Conservation (phyloP, 1,140 invertebrate genomes). For the Penaeus vannamei region DNA sequence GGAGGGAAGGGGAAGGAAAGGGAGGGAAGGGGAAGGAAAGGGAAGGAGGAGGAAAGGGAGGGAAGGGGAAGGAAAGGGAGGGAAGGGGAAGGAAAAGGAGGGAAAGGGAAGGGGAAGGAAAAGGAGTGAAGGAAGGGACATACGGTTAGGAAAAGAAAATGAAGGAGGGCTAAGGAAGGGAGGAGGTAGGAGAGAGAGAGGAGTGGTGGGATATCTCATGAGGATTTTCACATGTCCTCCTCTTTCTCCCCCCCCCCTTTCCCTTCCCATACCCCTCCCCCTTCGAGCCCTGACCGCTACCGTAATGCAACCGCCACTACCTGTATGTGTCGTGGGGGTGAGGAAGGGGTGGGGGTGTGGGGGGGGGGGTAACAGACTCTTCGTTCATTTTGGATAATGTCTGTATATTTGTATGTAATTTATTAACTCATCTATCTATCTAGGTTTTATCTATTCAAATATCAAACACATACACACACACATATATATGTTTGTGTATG, state of each 20-base stretch:
- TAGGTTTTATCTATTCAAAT: background rate
- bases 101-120: background rate
- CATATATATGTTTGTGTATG: background rate
- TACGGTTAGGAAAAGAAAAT: background rate
- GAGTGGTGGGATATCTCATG: too few species aligned
- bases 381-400: too few species aligned
- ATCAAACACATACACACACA: background rate
- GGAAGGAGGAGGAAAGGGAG: background rate
- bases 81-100: background rate
- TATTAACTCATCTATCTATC: background rate
- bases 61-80: background rate
- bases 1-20: background rate
- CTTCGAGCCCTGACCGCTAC: background rate
- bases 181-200: background rate
- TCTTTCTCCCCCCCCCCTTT: too few species aligned
- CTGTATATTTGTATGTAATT: background rate
- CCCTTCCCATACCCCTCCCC: background rate
- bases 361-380: too few species aligned
- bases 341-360: background rate
- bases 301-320: slow-evolving; percentile 5
- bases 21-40: background rate
- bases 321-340: background rate
- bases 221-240: too few species aligned
- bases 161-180: background rate
- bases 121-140: background rate